Conservation (phyloP, 2,888 invertebrate species). For the Volucella bombylans region DNA sequence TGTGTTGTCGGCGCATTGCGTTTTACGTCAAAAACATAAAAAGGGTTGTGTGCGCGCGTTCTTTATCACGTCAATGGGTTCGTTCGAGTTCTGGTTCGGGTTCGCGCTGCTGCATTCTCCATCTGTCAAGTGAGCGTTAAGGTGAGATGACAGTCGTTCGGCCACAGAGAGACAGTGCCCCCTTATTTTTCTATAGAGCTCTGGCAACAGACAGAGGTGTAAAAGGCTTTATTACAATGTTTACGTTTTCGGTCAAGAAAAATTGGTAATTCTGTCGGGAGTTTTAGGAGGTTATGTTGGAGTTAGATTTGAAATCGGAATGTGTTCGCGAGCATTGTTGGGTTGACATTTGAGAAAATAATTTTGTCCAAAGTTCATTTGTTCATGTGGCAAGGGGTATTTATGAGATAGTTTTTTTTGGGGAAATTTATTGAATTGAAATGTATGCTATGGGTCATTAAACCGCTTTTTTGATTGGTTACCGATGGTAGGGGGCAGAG, state of each 20-base stretch:
- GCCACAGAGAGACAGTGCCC: slow-evolving; percentile 20
- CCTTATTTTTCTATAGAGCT: neutral
- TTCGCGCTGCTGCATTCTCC: slow-evolving; percentile 47
- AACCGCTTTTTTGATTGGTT: slow-evolving; percentile 30
- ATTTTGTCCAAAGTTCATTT: slow-evolving; percentile 54
- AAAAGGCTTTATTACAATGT: slow-evolving; percentile 74
- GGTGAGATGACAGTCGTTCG: slow-evolving; percentile 68
- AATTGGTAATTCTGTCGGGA: slow-evolving; percentile 15
- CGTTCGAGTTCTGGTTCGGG: neutral
- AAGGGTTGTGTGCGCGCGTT: slow-evolving; percentile 60
- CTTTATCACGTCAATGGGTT: slow-evolving; percentile 33
- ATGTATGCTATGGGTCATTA: slow-evolving; percentile 70
- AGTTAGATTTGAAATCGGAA: neutral
- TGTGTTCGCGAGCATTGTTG: slow-evolving; percentile 60
- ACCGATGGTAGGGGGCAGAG: too few species aligned
- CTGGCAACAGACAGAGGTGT: slow-evolving; percentile 34
- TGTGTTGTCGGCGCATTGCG: slow-evolving; percentile 16
- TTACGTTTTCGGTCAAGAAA: slow-evolving; percentile 61
- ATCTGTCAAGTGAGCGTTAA: slow-evolving; percentile 64
- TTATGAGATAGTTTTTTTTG: slow-evolving; percentile 57
- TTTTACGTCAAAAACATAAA: slow-evolving; percentile 41
- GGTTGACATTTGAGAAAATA: slow-evolving; percentile 51
- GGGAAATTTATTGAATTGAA: slow-evolving; percentile 66
- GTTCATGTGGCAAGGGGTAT: slow-evolving; percentile 63
- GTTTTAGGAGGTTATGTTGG: slow-evolving; percentile 38